phyloP scores from a whole-genome alignment of 2,797 vertebrate genomes.

The Molossus molossus region DNA sequence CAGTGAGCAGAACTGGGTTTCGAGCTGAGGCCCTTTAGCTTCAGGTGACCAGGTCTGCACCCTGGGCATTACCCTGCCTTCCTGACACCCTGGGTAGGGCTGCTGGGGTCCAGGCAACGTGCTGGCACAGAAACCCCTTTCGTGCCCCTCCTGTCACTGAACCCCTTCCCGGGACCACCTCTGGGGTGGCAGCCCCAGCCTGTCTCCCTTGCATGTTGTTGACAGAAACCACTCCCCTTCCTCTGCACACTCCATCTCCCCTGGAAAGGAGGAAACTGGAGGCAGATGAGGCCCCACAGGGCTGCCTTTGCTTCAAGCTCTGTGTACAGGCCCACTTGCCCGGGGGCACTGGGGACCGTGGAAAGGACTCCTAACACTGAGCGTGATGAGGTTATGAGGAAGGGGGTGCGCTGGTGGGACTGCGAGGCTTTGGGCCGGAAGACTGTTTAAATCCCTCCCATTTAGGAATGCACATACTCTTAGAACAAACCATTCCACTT shows the following conservation, averaged over 20 bases:
- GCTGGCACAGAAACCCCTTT: neutral
- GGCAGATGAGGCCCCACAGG: neutral
- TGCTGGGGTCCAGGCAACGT: neutral
- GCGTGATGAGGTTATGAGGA: neutral
- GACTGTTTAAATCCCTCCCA: neutral
- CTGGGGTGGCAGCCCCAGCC: neutral
- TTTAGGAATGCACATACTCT: neutral
- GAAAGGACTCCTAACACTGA: neutral
- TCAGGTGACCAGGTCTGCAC: neutral
- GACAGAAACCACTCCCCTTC: neutral
- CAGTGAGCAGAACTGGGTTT: neutral
- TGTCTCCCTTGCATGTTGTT: neutral
- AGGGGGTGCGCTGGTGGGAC: neutral
- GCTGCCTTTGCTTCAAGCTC: conserved; percentile 20
- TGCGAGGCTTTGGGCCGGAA: neutral
- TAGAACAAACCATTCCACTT: neutral
- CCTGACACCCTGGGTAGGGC: neutral
- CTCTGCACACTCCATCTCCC: neutral
- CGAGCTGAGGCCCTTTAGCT: neutral
- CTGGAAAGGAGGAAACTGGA: conserved; percentile 51
- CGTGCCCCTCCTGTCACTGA: neutral
- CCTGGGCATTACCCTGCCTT: rapidly evolving
- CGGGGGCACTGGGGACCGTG: neutral
- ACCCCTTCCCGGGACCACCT: neutral
- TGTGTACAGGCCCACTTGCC: neutral